These are phyloP conservation scores for Corythoichthys haematopterus DNA, from an alignment of 2,113 vertebrate species.

Conservation along the genomic window DNA sequence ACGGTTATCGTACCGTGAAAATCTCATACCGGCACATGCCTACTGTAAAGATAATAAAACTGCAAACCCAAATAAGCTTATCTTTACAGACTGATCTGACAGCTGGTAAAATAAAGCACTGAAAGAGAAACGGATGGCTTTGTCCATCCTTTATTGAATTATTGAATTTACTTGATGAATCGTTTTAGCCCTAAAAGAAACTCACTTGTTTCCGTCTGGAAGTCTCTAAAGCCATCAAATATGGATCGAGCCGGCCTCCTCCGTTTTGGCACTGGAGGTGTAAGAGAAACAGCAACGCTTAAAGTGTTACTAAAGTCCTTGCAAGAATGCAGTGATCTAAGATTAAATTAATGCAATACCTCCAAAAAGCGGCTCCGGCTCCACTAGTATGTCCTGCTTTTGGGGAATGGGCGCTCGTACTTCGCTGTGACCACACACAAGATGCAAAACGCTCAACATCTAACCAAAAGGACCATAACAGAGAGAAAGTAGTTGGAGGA, in stretches of 20 bases:
- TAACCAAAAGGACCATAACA: neutral
- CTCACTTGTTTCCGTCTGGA: constrained; percentile 98
- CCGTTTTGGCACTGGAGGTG: constrained; percentile 88
- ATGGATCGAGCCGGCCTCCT: constrained; percentile 94
- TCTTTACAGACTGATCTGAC: neutral
- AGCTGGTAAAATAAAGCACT: neutral
- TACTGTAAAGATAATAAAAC: too few species aligned
- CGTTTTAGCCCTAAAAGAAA: neutral
- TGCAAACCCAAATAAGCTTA: too few species aligned
- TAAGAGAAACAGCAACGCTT: constrained; percentile 10
- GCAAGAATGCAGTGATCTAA: neutral
- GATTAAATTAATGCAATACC: constrained; percentile 69
- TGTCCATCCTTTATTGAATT: neutral
- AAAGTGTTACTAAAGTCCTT: neutral
- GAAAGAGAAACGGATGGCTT: neutral
- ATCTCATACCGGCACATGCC: too few species aligned
- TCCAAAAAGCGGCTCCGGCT: constrained; percentile 96
- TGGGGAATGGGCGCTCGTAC: constrained; percentile 98
- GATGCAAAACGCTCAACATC: constrained; percentile 8
- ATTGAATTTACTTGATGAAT: neutral
- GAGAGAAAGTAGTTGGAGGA: neutral
- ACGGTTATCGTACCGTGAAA: too few species aligned
- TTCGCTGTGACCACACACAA: constrained; percentile 73
- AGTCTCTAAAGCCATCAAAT: constrained; percentile 98
- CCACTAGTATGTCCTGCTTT: constrained; percentile 97